A percentile compares a stretch with the other conserved stretches of the same genome.
Evolutionary conservation across 2,888 invertebrate genomes (phyloP).

Genomic region (Polietes domitor): DNA sequence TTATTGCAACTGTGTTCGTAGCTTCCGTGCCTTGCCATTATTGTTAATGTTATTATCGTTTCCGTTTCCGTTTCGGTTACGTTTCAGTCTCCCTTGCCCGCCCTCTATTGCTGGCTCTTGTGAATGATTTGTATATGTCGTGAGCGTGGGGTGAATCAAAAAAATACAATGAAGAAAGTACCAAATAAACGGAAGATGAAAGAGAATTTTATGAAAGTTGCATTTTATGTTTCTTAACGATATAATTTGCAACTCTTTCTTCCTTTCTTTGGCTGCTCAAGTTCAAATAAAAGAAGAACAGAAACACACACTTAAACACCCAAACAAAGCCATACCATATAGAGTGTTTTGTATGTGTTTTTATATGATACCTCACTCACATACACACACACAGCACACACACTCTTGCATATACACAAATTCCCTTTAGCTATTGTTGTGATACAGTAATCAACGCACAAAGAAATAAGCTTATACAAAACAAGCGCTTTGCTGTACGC

Average conservation of each 20-base stretch:
- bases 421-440: constrained; percentile 13
- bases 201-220: background rate
- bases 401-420: background rate
- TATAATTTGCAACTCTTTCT: constrained; percentile 15
- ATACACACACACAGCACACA: background rate
- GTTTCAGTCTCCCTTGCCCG: background rate
- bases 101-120: background rate
- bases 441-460: constrained; percentile 2
- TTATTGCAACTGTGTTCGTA: too few species aligned
- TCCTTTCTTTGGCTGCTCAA: background rate
- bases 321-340: background rate
- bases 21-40: background rate
- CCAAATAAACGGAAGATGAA: constrained; percentile 7
- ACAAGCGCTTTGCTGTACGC: background rate
- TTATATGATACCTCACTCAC: background rate
- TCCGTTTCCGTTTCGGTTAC: background rate
- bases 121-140: background rate
- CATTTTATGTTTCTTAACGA: constrained; percentile 1
- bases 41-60: constrained; percentile 17
- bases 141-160: background rate
- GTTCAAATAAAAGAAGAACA: background rate
- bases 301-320: background rate
- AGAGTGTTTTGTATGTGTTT: background rate
- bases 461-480: background rate
- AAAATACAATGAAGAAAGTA: background rate